These are phyloP conservation scores for Andrena bucephala DNA, from an alignment of 2,888 invertebrate species.

Conservation along the genomic window DNA sequence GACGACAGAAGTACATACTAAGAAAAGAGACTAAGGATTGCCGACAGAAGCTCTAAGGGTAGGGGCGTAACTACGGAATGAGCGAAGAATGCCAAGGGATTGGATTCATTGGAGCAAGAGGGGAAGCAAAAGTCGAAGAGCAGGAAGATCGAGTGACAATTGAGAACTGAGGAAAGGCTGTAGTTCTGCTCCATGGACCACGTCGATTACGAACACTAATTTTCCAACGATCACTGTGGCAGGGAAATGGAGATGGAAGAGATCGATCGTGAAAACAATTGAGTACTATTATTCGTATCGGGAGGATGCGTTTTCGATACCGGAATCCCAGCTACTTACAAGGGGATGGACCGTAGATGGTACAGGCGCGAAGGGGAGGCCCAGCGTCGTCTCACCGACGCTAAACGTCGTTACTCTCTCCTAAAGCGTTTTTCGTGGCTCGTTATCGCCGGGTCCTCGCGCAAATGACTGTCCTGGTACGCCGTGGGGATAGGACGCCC, in stretches of 20 bases:
- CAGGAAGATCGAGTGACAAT: background rate
- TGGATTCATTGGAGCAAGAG: conserved; percentile 9
- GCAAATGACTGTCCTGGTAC: conserved; percentile 66
- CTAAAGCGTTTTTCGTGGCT: conserved; percentile 43
- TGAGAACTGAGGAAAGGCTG: background rate
- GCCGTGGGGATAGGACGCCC: conserved; percentile 59
- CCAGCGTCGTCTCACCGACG: conserved; percentile 29
- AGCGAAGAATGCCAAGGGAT: conserved; percentile 35
- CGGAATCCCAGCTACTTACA: background rate
- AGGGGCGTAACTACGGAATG: conserved; percentile 42
- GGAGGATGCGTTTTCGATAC: background rate
- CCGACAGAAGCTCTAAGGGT: conserved; percentile 13
- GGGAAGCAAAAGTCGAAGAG: background rate
- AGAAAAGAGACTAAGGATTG: no score
- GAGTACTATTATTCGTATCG: no score
- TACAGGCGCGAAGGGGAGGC: background rate
- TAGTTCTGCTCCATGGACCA: background rate
- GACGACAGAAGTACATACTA: conserved; percentile 6
- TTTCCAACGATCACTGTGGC: no score
- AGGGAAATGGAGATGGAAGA: background rate
- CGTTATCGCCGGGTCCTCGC: conserved; percentile 45
- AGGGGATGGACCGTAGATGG: background rate
- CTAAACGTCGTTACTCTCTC: conserved; percentile 29
- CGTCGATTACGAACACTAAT: background rate
- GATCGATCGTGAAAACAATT: background rate